These are phyloP conservation scores for Drosophila sordidula DNA, from an alignment of 2,888 invertebrate species.

Conservation along the genomic window DNA sequence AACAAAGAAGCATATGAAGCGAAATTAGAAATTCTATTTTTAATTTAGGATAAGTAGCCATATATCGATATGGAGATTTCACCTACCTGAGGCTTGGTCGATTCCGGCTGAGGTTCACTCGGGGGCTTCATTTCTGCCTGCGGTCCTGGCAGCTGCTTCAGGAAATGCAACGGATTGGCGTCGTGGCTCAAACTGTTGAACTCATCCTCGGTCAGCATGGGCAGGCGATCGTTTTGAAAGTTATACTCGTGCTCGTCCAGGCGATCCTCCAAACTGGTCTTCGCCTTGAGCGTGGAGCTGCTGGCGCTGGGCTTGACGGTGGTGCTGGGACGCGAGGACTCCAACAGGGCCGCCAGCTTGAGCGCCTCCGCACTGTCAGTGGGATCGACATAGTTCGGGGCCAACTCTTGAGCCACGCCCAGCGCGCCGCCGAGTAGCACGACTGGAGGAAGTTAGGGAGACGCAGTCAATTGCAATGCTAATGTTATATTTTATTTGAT, in stretches of 20 bases:
- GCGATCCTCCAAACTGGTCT: constrained; percentile 5
- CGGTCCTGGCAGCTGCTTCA: constrained; percentile 44
- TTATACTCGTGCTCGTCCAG: constrained; percentile 54
- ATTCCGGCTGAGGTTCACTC: neutral
- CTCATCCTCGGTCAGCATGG: constrained; percentile 67
- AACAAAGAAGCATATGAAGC: neutral
- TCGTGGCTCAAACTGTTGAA: constrained; percentile 63
- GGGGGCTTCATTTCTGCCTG: neutral
- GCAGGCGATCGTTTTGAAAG: constrained; percentile 59
- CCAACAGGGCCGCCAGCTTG: constrained; percentile 19
- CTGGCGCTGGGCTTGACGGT: constrained; percentile 11
- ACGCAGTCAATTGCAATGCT: neutral
- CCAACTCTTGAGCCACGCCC: constrained; percentile 11
- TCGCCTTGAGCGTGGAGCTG: constrained; percentile 2
- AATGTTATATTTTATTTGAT: constrained; percentile 71
- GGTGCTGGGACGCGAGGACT: constrained; percentile 2
- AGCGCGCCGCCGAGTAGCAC: constrained; percentile 29
- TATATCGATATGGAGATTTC: neutral
- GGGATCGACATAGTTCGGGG: neutral
- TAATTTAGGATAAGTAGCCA: too few species aligned
- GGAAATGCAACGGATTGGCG: constrained; percentile 69
- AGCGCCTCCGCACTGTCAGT: constrained; percentile 16
- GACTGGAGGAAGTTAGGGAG: constrained; percentile 25
- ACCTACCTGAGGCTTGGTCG: constrained; percentile 38
- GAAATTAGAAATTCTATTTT: too few species aligned